phyloP scores from a whole-genome alignment of 2,797 vertebrate genomes.

The Falco columbarius region DNA sequence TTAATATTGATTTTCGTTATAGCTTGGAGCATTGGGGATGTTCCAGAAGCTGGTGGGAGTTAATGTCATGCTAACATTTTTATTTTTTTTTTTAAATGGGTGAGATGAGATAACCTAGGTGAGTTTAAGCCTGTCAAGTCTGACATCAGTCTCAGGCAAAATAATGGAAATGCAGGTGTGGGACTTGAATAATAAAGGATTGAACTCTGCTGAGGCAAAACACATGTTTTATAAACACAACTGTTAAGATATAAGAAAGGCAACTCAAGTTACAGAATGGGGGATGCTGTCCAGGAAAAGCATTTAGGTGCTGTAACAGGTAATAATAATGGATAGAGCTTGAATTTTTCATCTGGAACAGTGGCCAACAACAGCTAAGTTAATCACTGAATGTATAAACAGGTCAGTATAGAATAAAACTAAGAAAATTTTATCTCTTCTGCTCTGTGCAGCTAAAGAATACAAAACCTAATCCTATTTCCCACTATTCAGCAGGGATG shows the following conservation, averaged over 20 bases:
- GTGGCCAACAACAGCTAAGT: neutral
- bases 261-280: neutral
- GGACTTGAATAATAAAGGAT: neutral
- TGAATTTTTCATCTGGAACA: neutral
- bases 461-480: neutral
- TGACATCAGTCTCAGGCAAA: neutral
- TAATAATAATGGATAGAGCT: neutral
- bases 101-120: neutral
- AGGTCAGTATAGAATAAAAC: neutral
- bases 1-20: neutral
- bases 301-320: neutral
- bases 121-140: constrained; percentile 23
- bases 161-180: constrained; percentile 12
- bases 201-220: neutral
- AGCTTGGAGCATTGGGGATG: neutral
- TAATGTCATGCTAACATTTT: neutral
- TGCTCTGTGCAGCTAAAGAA: neutral
- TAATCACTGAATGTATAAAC: neutral
- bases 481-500: neutral
- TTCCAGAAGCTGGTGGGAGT: constrained; percentile 7
- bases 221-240: neutral
- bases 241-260: neutral
- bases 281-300: neutral
- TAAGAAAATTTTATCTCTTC: neutral
- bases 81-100: neutral